These are phyloP conservation scores for Bradypodion ventrale DNA, from an alignment of 2,797 vertebrate genomes.

Conservation along the genomic window DNA sequence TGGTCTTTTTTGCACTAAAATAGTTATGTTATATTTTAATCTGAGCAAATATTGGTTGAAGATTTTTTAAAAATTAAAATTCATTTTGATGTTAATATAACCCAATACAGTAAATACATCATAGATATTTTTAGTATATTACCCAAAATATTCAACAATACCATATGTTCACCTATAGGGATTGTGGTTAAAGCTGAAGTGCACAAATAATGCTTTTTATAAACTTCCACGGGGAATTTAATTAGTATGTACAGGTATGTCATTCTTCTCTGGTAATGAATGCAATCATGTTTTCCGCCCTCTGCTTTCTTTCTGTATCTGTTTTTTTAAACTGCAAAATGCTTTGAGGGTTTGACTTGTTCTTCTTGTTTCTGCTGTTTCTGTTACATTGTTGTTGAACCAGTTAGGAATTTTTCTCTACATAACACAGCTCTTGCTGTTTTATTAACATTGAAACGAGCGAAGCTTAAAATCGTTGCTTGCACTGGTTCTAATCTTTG, in stretches of 20 bases:
- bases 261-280: background rate
- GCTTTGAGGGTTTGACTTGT: background rate
- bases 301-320: background rate
- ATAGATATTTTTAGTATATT: background rate
- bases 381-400: background rate
- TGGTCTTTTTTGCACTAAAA: background rate
- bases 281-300: background rate
- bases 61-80: background rate
- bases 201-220: background rate
- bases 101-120: background rate
- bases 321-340: background rate
- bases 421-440: background rate
- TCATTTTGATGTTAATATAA: background rate
- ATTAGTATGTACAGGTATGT: background rate
- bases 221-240: background rate
- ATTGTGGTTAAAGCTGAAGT: background rate
- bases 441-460: background rate
- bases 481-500: background rate
- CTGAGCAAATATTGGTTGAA: background rate
- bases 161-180: background rate
- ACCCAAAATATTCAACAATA: background rate
- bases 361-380: background rate
- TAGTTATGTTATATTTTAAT: background rate
- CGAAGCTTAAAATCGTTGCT: background rate
- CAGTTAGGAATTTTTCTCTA: background rate